phyloP scores from a whole-genome alignment of 2,797 vertebrate genomes.

The Silurus aristotelis region DNA sequence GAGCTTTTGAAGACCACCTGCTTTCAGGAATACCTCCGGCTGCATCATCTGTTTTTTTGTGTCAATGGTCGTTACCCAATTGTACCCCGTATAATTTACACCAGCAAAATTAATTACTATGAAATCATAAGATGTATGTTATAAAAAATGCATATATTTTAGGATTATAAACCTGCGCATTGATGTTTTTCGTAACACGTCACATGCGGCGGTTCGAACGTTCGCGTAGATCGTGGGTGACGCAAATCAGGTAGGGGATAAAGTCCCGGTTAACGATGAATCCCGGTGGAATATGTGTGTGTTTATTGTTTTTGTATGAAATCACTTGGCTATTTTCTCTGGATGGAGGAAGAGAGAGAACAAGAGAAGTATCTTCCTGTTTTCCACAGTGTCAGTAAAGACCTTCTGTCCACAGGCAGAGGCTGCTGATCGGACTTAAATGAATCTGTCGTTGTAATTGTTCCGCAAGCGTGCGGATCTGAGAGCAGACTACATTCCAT shows the following conservation, averaged over 20 bases:
- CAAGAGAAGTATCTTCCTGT: constrained; percentile 40
- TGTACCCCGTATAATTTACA: no score
- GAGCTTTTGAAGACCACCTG: no score
- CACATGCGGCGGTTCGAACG: background rate
- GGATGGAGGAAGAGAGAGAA: constrained; percentile 26
- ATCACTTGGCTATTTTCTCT: constrained; percentile 33
- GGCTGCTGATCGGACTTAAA: constrained; percentile 53
- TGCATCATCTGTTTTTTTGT: no score
- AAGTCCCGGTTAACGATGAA: background rate
- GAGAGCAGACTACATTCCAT: constrained; percentile 61
- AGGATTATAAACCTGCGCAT: background rate
- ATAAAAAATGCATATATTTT: no score
- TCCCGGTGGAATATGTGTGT: constrained; percentile 25
- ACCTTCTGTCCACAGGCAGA: constrained; percentile 37
- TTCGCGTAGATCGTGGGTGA: no score
- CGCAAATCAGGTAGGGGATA: background rate
- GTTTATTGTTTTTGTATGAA: constrained; percentile 45
- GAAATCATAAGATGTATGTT: background rate
- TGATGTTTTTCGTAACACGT: background rate
- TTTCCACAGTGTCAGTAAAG: constrained; percentile 48
- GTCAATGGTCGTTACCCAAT: no score
- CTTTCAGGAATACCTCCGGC: no score
- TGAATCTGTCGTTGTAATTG: constrained; percentile 64
- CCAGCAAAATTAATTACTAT: no score
- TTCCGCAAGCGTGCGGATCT: constrained; percentile 52